These are phyloP conservation scores for Odontothrips loti DNA, from an alignment of 2,888 invertebrate genomes.

Conservation along the genomic window DNA sequence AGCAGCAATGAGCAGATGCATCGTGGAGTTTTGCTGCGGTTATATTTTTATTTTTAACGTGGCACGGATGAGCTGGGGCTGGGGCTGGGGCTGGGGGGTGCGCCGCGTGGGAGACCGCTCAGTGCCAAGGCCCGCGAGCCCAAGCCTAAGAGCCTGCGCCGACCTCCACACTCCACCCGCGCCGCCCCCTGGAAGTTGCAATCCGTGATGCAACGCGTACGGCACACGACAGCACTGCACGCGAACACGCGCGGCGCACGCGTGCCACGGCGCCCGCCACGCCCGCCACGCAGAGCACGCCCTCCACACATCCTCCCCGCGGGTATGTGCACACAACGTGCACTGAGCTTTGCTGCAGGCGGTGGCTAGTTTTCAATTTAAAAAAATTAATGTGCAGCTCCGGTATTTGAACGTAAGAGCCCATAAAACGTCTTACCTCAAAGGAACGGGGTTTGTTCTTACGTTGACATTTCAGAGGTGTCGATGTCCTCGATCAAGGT, in stretches of 20 bases:
- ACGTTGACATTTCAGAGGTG: no score
- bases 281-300: neutral
- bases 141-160: neutral
- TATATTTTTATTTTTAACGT: no score
- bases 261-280: neutral
- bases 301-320: neutral
- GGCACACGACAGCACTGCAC: neutral
- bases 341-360: neutral
- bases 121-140: neutral
- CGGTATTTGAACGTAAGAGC: no score
- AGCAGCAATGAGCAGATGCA: no score
- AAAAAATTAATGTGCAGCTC: no score
- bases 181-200: slow-evolving; percentile 9
- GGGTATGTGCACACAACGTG: neutral
- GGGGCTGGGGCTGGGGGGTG: neutral
- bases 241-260: neutral
- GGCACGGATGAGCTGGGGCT: no score
- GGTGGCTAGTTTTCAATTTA: neutral
- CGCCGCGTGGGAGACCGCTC: neutral
- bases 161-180: neutral
- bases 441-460: neutral
- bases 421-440: neutral
- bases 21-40: no score
- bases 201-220: slow-evolving; percentile 3
- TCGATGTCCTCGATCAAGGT: no score